Base-by-base conservation (phyloP, 2,888 invertebrate genomes). In the Acanthosepion esculentum region DNA sequence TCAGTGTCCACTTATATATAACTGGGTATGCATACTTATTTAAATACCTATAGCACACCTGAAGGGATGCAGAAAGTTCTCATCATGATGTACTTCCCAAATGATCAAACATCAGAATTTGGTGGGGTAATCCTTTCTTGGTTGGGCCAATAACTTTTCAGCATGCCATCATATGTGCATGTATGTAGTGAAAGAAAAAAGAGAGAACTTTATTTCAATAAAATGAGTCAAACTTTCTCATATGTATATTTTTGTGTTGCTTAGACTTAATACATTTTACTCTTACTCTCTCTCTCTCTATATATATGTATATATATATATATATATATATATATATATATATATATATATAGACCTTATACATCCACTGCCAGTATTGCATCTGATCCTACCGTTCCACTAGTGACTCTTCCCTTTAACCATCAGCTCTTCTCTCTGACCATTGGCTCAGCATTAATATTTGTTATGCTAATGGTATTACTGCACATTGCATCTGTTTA, bases 401-500 rank as follows among this genome's bases (percentile, higher is more conserved):
- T 78, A 3, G 12, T 78, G n/a, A 78, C 78, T 18, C 4, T 0
- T 7, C 29, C 4, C 78, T 78, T 33, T 12, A 29, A 29, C 29
- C 78, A n/a, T 12, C 12, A 8, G 8, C 15, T 33, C 7, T 15
- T 15, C 18, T 15, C 2, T 33, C 78, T 26, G 23, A 23, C 29
- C 64, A 7, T 26, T 29, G 26, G 23, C 64, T 26, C 3, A 29
- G 8, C 64, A 64, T 64, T 64, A 26, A 23, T 64, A 78, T 78
- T 78, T 78, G 78, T 78, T n/a, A 78, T 78, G 78, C 78, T 78
- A 78, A n/a, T 78, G 33, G 33, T n/a, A 12, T 78, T 78, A 33
- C 78, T n/a, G n/a, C 78, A 78, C 78, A 78, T 78, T 78, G n/a
- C 33, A 33, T 78, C 78, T 78, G 78, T 78, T 78, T 78, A 78